Evolutionary conservation across 2,888 invertebrate genomes (phyloP), one percentile per base, ranked within the genome.

Genomic region (Chrysotoxum bicinctum): DNA sequence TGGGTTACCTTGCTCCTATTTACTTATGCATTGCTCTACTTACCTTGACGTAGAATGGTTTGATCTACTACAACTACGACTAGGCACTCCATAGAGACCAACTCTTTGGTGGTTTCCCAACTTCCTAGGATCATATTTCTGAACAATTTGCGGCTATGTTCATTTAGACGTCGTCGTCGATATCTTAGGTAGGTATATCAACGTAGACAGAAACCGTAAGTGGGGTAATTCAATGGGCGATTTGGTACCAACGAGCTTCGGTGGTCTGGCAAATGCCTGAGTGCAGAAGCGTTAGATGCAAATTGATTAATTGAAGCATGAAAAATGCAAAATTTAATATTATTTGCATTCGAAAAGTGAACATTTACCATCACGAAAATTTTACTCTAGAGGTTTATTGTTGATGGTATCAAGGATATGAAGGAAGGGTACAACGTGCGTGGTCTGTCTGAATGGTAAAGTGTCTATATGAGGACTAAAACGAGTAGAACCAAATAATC

Each of bases 1-100:
- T 74, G 66, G 64, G 79, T 84, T 75, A 66, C 83, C 83, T 70
- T 79, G 83, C 58, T 30, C 66, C 68, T 21, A 75, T 70, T 70
- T 52, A 43, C 69, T 69, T 70, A 50, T 43, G 35, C 52, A 62
- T 10, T 62, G 74, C 40, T 62, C 73, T 48, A 78, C 62, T 83
- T 73, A 78, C 78, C 83, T 83, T 83, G 78, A 54, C 30, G 62
- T 30, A 64, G 43, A 62, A 69, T 69, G 54, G 78, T 56, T 69
- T 64, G 64, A 52, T 68, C 50, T 30, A 37, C 26, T 64, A 45
- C 19, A 35, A 16, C 12, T 16, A 54, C 14, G 19, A 35, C 21
- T 35, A 58, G 32, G 7, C 23, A 26, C 26, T 26, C 23, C 14
- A 26, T n/a, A 23, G 50, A 50, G 26, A 26, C 26, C 26, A 26